Conservation (phyloP, 2,888 invertebrate genomes). For the Caenorhabditis imperialis region DNA sequence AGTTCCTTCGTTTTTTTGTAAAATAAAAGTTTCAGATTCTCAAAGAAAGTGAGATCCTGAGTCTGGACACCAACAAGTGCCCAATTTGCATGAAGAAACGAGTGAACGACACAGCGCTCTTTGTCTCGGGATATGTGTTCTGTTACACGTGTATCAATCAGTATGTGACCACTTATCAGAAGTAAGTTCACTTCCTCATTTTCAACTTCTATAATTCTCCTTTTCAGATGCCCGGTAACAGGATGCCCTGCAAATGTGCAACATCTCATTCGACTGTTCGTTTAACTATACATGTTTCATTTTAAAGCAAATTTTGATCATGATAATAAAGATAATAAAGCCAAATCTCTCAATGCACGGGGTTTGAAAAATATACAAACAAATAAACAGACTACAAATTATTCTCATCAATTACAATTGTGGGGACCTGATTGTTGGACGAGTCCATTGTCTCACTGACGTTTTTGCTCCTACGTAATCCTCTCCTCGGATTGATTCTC, state of each 20-base stretch:
- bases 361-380: constrained; percentile 15
- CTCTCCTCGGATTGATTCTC: constrained; percentile 69
- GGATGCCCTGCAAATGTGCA: constrained; percentile 68
- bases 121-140: constrained; percentile 77
- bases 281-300: background rate
- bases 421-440: constrained; percentile 36
- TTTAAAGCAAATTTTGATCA: background rate
- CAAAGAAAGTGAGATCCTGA: constrained; percentile 66
- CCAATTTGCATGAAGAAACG: constrained; percentile 73
- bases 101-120: constrained; percentile 74
- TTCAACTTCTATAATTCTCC: background rate
- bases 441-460: constrained; percentile 61
- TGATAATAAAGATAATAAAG: constrained; percentile 6
- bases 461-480: constrained; percentile 64
- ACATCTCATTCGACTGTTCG: constrained; percentile 71
- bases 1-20: background rate
- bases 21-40: constrained; percentile 27
- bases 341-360: background rate
- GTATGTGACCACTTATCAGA: constrained; percentile 68
- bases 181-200: constrained; percentile 31
- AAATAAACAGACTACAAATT: constrained; percentile 25
- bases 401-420: constrained; percentile 55
- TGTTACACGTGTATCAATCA: constrained; percentile 77
- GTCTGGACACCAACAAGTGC: constrained; percentile 74
- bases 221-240: constrained; percentile 74